Base-by-base conservation (phyloP, 2,888 invertebrate species). In the Allygus modestus region DNA sequence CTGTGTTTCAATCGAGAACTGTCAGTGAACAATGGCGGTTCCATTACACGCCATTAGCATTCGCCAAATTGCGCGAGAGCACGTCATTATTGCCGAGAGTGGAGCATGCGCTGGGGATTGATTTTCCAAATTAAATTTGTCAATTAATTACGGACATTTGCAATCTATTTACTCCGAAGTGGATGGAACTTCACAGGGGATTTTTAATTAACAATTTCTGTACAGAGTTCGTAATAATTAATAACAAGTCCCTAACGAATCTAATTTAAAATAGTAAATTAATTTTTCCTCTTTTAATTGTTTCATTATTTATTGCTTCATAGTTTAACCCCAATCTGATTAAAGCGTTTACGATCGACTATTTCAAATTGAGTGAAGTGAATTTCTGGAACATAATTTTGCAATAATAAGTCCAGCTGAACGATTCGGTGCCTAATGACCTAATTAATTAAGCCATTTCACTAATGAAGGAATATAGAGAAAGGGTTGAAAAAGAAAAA, bases 141-240 rank as follows among this genome's bases (percentile, higher is more conserved):
- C 58, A 58, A 58, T 46, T 46, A 20, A 58, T 58, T 23, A 23
- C 58, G 23, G 58, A 58, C 20, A 58, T 58, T 58, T 23, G 20
- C 58, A 58, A 23, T 58, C 58, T 58, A 7, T 23, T 58, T 58
- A 58, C 20, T 23, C 58, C 23, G 58, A 58, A 51, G 23, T 58
- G 7, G 17, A 58, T 58, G 20, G 23, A 58, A 58, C 20, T 46
- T 58, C 23, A 23, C 58, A 1, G 58, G 51, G 17, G 58, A 58
- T 7, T 58, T 46, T 20, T 23, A 58, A 58, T 58, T 58, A 58
- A 58, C 23, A 1, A 20, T 58, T 23, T 17, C 46, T 46, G 46
- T n/a, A 17, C 17, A 1, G 11, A 46, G 46, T 46, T 46, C 12
- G 46, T 17, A 46, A 46, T 46, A 46, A 46, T 46, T 46, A 46